Percentiles rank a stretch among this genome's conserved stretches.
These are phyloP conservation scores for Catharus minimus DNA, from an alignment of 2,113 vertebrate genomes.

Conservation along the genomic window DNA sequence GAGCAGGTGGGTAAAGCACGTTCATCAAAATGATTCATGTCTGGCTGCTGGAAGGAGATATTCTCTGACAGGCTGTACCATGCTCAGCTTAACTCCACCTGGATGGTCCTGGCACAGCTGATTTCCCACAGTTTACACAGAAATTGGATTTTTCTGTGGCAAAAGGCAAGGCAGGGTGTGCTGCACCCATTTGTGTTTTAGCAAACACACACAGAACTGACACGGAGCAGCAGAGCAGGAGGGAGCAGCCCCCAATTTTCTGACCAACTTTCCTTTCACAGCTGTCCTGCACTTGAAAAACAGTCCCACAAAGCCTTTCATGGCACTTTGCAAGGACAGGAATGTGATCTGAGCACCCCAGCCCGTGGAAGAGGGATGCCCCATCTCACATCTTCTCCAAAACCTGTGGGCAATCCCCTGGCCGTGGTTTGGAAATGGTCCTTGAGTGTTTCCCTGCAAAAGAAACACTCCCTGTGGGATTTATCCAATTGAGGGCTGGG, in stretches of 20 bases:
- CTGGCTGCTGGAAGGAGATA: background rate
- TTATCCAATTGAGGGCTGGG: fast-evolving
- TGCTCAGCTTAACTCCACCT: background rate
- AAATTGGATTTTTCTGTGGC: background rate
- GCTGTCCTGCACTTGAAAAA: background rate
- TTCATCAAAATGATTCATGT: background rate
- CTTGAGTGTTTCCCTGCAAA: background rate
- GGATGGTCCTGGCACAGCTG: fast-evolving
- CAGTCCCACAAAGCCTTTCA: background rate
- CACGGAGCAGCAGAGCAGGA: background rate
- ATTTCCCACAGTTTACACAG: background rate
- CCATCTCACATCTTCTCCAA: background rate
- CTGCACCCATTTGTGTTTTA: background rate
- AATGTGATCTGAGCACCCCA: background rate
- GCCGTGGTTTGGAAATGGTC: background rate
- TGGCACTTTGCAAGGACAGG: background rate
- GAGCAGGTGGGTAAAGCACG: background rate
- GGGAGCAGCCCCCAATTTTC: background rate
- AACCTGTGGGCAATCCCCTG: fast-evolving
- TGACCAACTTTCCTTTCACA: background rate
- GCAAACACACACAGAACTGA: too few relatives aligned
- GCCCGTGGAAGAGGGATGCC: background rate
- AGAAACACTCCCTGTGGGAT: background rate
- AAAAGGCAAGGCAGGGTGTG: background rate
- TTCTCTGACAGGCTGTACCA: background rate